Evolutionary conservation across 2,888 invertebrate genomes (phyloP), one percentile per base, ranked within the genome.

Genomic region (Bruchidius siliquastri): DNA sequence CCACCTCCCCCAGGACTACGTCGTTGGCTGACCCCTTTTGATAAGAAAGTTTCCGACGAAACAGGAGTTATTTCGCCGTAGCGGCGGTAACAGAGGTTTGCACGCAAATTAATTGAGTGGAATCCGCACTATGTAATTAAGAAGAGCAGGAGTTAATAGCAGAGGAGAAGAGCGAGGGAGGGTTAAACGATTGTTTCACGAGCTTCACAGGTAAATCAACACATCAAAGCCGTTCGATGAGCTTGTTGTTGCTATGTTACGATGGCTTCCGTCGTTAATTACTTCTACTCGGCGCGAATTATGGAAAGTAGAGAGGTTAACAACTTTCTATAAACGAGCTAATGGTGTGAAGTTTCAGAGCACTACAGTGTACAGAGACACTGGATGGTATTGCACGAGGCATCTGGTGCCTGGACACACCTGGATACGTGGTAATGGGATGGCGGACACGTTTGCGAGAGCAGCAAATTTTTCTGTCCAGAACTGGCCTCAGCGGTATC

Each of bases 91-190:
- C 49, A 49, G 49, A 49, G 49, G 67, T 71, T 71, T 32, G 71
- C 75, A 73, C 73, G 75, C 75, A 72, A 75, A 75, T 75, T 73
- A 73, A 75, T 71, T 72, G 72, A 73, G 66, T 75, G 22, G 72
- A 75, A 72, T 72, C 32, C 22, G 67, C 72, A 73, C 75, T 72
- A 67, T 71, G 71, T 71, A 72, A 75, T 75, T 72, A 72, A 73
- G 26, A 21, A 71, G 75, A 69, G 21, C 32, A 13, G 21, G 32
- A 68, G 71, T 71, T 71, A 68, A 67, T 67, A 49, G 49, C 49
- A 1, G 18, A 49, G 49, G 13, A 18, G 49, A 13, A 8, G 8
- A 30, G 30, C 8, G 49, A 13, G 18, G 49, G 68, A 67, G 26
- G n/a, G 68, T 68, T 67, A 67, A 73, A 73, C 70, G 67, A 73